Conservation (phyloP, 2,797 vertebrate genomes). For the Halcyon leucocephala region DNA sequence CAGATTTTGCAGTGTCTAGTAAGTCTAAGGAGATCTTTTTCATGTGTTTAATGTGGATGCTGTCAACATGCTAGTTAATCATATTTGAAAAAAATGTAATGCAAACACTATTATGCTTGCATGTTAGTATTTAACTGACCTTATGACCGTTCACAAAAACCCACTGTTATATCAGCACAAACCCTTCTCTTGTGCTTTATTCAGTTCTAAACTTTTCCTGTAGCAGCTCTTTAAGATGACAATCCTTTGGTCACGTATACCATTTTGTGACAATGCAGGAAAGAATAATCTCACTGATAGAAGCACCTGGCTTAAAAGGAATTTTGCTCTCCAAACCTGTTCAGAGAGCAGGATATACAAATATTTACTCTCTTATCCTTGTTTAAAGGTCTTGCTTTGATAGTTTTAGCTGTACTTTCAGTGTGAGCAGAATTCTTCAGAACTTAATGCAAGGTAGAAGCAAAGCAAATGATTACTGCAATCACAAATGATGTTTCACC, state of each 20-base stretch:
- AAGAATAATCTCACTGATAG: not conserved
- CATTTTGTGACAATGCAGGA: not conserved
- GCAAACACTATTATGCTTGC: not conserved
- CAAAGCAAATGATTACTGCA: not conserved
- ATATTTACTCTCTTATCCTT: constrained; percentile 6
- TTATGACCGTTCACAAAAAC: not conserved
- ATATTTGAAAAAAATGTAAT: not conserved
- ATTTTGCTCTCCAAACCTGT: not conserved
- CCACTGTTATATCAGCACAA: not conserved
- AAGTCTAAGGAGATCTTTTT: not conserved
- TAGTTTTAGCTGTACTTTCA: not conserved
- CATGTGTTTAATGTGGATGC: not conserved
- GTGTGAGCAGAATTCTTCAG: not conserved
- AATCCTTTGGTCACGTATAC: not conserved
- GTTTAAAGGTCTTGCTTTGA: not conserved
- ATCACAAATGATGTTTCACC: not conserved
- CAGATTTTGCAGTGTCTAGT: not conserved
- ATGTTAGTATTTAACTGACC: not conserved
- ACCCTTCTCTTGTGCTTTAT: not conserved
- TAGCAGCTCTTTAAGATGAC: not conserved
- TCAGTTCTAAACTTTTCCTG: not conserved
- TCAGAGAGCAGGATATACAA: constrained; percentile 15
- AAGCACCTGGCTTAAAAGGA: not conserved
- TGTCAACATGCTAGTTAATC: not conserved
- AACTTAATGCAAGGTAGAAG: not conserved